Conservation (phyloP, 2,113 vertebrate species). For the Caracal caracal region DNA sequence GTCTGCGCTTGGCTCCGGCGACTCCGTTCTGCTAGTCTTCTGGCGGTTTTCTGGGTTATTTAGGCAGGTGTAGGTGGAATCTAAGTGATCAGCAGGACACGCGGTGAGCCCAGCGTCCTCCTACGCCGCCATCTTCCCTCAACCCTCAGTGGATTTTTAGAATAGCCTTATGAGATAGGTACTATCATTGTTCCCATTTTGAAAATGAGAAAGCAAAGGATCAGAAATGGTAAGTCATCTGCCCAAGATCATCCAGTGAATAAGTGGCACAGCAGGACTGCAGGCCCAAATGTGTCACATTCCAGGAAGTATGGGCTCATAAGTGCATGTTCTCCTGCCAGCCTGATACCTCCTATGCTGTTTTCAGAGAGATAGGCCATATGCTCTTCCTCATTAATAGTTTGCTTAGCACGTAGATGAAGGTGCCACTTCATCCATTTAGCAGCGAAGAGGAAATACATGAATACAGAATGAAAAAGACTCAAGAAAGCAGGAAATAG, state of each 20-base stretch:
- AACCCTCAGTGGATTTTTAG: not conserved
- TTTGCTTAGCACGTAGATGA: not conserved
- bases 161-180: not conserved
- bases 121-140: no score
- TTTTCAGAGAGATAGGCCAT: not conserved
- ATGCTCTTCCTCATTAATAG: not conserved
- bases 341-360: not conserved
- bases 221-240: not conserved
- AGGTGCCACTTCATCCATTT: conserved; percentile 34
- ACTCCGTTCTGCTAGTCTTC: no score
- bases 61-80: no score
- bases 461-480: not conserved
- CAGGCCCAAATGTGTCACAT: not conserved
- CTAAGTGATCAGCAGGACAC: no score
- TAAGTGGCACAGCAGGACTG: not conserved
- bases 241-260: not conserved
- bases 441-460: not conserved
- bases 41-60: no score
- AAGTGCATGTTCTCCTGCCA: not conserved
- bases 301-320: not conserved
- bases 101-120: no score
- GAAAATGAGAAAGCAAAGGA: conserved; percentile 4
- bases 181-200: not conserved
- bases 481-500: not conserved
- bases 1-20: no score